phyloP scores from a whole-genome alignment of 1,140 invertebrate genomes.

The Linepithema humile region DNA sequence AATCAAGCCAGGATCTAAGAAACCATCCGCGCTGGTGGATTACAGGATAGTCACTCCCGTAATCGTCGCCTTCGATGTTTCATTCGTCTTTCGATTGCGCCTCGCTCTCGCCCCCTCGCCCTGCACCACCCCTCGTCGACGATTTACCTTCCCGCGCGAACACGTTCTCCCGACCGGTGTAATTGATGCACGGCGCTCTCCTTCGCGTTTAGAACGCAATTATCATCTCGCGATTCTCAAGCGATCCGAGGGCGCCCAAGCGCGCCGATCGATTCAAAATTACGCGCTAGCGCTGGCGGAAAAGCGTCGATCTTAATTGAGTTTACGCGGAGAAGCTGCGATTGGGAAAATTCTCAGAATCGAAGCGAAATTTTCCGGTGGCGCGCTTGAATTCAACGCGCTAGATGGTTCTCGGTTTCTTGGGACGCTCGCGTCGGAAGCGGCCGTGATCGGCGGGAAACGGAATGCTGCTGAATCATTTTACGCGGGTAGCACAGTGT shows the following conservation, averaged over 20 bases:
- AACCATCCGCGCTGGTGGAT: constrained; percentile 55
- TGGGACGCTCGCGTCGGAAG: no score
- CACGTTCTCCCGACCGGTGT: background rate
- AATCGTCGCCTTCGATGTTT: constrained; percentile 58
- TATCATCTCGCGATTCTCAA: constrained; percentile 7
- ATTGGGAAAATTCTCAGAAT: no score
- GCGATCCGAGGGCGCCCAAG: background rate
- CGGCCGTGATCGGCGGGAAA: background rate
- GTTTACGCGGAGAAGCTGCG: no score
- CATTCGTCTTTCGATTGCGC: constrained; percentile 61
- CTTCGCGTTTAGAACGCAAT: background rate
- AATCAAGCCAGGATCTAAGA: constrained; percentile 60
- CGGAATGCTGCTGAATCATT: constrained; percentile 19
- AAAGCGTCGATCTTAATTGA: no score
- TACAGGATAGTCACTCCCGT: constrained; percentile 56
- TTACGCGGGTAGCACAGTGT: background rate
- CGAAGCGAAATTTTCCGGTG: no score
- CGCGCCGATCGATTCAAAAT: background rate
- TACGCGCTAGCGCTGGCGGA: background rate
- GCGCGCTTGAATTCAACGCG: no score
- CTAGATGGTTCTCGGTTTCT: no score
- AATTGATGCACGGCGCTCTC: constrained; percentile 12
- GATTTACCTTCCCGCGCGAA: constrained; percentile 27
- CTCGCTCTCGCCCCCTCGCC: constrained; percentile 17
- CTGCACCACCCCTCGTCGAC: constrained; percentile 17